A percentile compares a stretch with the other conserved stretches of the same genome.
Conservation (phyloP, 2,797 vertebrate species). For the Galagoides demidoff region DNA sequence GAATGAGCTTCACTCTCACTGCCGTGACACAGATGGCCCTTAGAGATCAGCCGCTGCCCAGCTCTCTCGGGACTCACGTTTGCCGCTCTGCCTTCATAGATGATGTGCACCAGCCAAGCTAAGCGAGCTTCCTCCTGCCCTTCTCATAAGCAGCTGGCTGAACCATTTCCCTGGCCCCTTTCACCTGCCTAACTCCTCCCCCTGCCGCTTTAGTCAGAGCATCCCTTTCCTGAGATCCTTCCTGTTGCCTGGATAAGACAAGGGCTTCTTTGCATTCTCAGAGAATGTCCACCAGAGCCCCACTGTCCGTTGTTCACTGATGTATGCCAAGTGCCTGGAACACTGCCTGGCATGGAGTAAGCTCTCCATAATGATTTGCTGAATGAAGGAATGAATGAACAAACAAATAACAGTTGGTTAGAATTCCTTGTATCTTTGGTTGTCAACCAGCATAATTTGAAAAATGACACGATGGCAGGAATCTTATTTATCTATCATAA, state of each 20-base stretch:
- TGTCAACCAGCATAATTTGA: background rate
- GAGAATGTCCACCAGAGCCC: background rate
- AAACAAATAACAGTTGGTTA: background rate
- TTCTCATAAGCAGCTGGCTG: background rate
- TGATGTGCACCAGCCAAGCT: too few species aligned
- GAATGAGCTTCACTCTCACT: background rate
- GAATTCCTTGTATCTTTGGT: background rate
- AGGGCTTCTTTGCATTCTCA: background rate
- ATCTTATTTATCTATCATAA: background rate
- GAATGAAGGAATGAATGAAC: background rate
- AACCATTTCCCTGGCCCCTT: background rate
- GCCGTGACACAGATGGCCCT: fast-evolving
- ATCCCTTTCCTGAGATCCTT: background rate
- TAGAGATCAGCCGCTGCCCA: background rate
- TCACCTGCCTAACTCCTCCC: background rate
- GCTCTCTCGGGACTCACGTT: background rate
- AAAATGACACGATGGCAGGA: background rate
- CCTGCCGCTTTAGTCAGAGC: background rate
- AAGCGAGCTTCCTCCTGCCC: background rate
- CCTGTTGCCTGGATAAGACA: background rate
- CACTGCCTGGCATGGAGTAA: background rate
- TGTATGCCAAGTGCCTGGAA: background rate
- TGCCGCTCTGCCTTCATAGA: background rate
- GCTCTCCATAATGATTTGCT: background rate
- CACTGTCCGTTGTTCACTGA: background rate